Evolutionary conservation across 2,797 vertebrate species (phyloP).

Genomic region (Meda fulgida): DNA sequence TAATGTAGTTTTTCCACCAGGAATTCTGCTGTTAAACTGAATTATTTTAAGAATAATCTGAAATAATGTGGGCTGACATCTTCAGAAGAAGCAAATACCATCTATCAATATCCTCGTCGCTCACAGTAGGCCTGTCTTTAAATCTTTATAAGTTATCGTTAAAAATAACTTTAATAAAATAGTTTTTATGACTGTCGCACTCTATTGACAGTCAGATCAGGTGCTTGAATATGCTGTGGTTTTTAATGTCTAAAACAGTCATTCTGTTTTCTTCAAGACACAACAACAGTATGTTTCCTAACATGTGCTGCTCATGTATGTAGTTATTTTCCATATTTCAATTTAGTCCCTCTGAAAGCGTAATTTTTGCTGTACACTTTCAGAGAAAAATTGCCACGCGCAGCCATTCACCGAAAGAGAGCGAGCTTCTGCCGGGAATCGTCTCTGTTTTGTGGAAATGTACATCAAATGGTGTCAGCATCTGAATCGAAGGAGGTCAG

Average conservation of each 20-base stretch:
- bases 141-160: not conserved
- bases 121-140: not conserved
- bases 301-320: conserved; percentile 20
- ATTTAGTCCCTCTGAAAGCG: conserved; percentile 56
- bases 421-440: conserved; percentile 68
- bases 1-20: not conserved
- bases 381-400: conserved; percentile 67
- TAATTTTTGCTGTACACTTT: conserved; percentile 60
- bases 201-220: not conserved
- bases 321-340: conserved; percentile 57
- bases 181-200: not conserved
- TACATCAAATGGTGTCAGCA: conserved; percentile 79
- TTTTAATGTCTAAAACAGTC: not conserved
- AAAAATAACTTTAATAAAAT: not conserved
- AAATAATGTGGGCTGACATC: not conserved
- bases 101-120: not conserved
- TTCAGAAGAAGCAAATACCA: not conserved
- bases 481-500: conserved; percentile 72
- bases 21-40: not conserved
- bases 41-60: not conserved
- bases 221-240: not conserved
- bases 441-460: conserved; percentile 76
- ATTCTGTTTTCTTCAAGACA: not conserved
- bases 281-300: not conserved
- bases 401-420: conserved; percentile 64